These are phyloP conservation scores for Cinara cedri DNA, from an alignment of 2,888 invertebrate species.

Conservation along the genomic window DNA sequence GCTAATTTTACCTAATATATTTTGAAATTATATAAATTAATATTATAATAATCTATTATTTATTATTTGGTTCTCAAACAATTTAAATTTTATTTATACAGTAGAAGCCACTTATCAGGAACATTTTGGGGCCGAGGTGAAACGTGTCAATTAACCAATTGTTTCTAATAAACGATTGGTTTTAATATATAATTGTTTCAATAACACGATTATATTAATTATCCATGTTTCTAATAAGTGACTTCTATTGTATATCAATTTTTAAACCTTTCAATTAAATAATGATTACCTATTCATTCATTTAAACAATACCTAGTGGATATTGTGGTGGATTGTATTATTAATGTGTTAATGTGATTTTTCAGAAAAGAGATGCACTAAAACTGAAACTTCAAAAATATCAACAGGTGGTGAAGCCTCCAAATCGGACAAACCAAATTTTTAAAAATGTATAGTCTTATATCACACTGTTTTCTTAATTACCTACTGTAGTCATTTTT, in stretches of 20 bases:
- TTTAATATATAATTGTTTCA: no score
- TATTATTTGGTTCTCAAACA: background rate
- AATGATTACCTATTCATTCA: background rate
- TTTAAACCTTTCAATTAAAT: background rate
- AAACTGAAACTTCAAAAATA: constrained; percentile 41
- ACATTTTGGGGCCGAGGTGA: no score
- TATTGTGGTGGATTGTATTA: background rate
- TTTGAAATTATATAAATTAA: constrained; percentile 12
- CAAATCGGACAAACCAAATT: no score
- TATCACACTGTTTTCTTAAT: no score
- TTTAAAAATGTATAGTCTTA: no score
- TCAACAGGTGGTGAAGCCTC: constrained; percentile 23
- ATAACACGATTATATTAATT: no score
- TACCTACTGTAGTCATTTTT: no score
- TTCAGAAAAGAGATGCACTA: constrained; percentile 49
- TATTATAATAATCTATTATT: background rate
- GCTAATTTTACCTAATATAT: background rate
- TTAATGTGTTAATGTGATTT: constrained; percentile 20
- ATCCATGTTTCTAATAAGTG: no score
- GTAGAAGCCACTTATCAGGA: no score
- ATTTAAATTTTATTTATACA: no score
- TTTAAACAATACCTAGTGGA: background rate
- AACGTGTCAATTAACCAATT: no score
- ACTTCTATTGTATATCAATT: background rate
- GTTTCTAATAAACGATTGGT: no score